Evolutionary conservation across 2,113 vertebrate species (phyloP).

Genomic region (Hippocampus zosterae): DNA sequence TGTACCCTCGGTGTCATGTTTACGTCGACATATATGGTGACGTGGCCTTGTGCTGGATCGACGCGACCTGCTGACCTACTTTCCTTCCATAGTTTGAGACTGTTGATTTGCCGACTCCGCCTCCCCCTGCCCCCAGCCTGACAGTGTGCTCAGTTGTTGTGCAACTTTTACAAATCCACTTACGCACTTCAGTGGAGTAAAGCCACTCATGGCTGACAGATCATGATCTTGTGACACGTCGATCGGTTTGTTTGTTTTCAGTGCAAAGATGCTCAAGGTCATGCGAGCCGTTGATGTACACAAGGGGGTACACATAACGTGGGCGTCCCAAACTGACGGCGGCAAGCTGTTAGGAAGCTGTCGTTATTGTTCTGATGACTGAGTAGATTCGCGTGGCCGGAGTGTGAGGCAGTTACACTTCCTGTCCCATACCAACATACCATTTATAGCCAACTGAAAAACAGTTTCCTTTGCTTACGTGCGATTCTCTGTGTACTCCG

Average conservation of each 20-base stretch:
- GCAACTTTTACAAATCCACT: conserved; percentile 36
- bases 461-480: background rate
- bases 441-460: too few relatives aligned
- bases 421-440: too few relatives aligned
- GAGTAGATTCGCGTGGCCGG: too few relatives aligned
- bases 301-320: background rate
- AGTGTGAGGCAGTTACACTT: too few relatives aligned
- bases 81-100: conserved; percentile 57
- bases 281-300: background rate
- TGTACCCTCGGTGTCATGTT: conserved; percentile 3
- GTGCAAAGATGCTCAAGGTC: background rate
- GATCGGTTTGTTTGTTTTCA: background rate
- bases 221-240: conserved; percentile 5
- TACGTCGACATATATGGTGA: conserved; percentile 31
- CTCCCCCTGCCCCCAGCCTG: conserved; percentile 18
- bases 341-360: background rate
- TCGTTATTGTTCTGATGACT: too few relatives aligned
- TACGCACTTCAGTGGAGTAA: background rate
- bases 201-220: background rate
- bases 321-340: background rate
- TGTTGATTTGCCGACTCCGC: conserved; percentile 14
- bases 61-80: conserved; percentile 55
- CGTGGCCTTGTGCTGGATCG: conserved; percentile 19
- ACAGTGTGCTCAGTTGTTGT: conserved; percentile 26
- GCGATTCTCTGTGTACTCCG: background rate